These are phyloP conservation scores for Sebastes schlegelii DNA, from an alignment of 2,113 vertebrate genomes.

Conservation along the genomic window DNA sequence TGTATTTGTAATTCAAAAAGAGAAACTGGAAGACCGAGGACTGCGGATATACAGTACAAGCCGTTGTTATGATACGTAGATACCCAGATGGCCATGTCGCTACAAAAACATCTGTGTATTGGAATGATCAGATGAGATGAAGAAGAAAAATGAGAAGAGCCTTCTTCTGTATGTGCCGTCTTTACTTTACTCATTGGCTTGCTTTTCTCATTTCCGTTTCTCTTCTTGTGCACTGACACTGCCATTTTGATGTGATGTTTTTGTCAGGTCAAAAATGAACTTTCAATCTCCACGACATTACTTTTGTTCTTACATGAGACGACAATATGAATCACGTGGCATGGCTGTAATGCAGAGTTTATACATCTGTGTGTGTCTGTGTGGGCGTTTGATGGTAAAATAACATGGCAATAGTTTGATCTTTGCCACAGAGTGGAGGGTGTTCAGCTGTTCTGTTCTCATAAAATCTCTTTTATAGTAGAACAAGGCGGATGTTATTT, in stretches of 20 bases:
- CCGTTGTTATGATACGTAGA: too few relatives aligned
- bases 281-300: not conserved
- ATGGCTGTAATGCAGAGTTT: conserved; percentile 1
- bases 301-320: conserved; percentile 2
- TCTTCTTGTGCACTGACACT: too few relatives aligned
- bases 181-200: too few relatives aligned
- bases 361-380: not conserved
- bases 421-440: conserved; percentile 30
- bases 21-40: too few relatives aligned
- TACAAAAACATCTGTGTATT: too few relatives aligned
- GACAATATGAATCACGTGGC: not conserved
- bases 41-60: too few relatives aligned
- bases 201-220: too few relatives aligned
- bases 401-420: conserved; percentile 50
- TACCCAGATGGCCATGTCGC: too few relatives aligned
- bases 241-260: not conserved
- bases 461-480: conserved; percentile 67
- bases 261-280: not conserved
- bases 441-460: conserved; percentile 47
- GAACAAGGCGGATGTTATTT: conserved; percentile 63
- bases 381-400: conserved; percentile 30
- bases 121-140: too few relatives aligned
- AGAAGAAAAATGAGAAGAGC: too few relatives aligned
- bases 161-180: too few relatives aligned
- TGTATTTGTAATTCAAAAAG: too few relatives aligned